phyloP scores from a whole-genome alignment of 2,888 invertebrate genomes.

The Dioctria rufipes region DNA sequence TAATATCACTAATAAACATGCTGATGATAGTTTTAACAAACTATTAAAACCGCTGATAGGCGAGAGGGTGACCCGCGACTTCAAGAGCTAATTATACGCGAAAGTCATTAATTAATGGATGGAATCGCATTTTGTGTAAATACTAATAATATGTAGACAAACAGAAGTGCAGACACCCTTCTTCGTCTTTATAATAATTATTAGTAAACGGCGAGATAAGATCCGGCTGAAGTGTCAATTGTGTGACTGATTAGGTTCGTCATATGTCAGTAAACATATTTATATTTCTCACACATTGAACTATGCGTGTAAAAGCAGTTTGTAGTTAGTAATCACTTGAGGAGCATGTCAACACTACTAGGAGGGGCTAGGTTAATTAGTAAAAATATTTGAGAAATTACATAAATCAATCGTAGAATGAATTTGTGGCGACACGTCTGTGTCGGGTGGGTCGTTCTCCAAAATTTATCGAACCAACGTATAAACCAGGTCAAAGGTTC shows the following conservation, averaged over 20 bases:
- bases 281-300: conserved; percentile 3
- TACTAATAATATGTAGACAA: conserved; percentile 8
- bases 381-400: no score
- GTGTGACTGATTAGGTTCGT: conserved; percentile 10
- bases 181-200: not conserved
- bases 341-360: not conserved
- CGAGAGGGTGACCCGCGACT: not conserved
- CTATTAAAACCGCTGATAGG: not conserved
- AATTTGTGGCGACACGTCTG: no score
- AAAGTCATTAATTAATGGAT: conserved; percentile 43
- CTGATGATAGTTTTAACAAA: conserved; percentile 2
- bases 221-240: conserved; percentile 8
- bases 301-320: not conserved
- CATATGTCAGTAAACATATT: not conserved
- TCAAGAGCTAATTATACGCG: conserved; percentile 12
- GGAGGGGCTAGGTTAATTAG: no score
- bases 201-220: conserved; percentile 21
- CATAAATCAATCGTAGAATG: no score
- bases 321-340: not conserved
- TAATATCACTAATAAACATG: not conserved
- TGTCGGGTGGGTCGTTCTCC: no score
- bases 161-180: conserved; percentile 7
- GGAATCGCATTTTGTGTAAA: conserved; percentile 32
- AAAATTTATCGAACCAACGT: no score
- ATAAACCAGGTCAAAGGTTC: no score